These are phyloP conservation scores for Sebastes jordani DNA, from an alignment of 2,797 vertebrate genomes.

Conservation along the genomic window DNA sequence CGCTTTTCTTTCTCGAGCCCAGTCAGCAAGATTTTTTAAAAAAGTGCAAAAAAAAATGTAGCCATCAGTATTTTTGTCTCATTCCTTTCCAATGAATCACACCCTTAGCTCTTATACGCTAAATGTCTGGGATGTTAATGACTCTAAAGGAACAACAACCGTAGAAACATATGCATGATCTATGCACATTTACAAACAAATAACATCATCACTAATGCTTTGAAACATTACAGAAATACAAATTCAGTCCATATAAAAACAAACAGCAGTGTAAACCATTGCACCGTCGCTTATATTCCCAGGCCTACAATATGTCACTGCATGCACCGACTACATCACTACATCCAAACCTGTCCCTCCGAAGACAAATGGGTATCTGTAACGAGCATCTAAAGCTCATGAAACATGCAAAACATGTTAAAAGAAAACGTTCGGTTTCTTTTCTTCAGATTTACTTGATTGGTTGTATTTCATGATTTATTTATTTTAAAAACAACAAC, in stretches of 20 bases:
- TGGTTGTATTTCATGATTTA: constrained; percentile 34
- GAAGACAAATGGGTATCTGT: not conserved
- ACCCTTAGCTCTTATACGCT: constrained; percentile 4
- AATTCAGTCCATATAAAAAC: constrained; percentile 55
- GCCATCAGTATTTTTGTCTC: not conserved
- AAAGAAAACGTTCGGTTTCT: constrained; percentile 4
- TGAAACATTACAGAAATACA: constrained; percentile 45
- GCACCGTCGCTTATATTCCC: constrained; percentile 57
- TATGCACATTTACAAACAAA: constrained; percentile 56
- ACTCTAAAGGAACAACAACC: not conserved
- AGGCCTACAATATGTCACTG: constrained; percentile 50
- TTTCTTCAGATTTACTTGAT: not conserved
- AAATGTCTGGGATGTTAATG: constrained; percentile 21
- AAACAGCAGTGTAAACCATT: constrained; percentile 61
- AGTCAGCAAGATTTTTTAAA: not conserved
- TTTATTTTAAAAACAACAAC: not conserved
- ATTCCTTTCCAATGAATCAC: not conserved
- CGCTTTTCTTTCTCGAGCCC: not conserved
- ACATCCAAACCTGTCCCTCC: constrained; percentile 35
- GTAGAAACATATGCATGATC: constrained; percentile 35
- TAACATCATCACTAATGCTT: constrained; percentile 28
- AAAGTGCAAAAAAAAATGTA: not conserved
- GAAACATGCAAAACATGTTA: constrained; percentile 41
- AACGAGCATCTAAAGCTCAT: constrained; percentile 21
- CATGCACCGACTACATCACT: constrained; percentile 42